A percentile compares a stretch with the other conserved stretches of the same genome.
Conservation (phyloP, 2,888 invertebrate species). For the Aleiodes leptofemur region DNA sequence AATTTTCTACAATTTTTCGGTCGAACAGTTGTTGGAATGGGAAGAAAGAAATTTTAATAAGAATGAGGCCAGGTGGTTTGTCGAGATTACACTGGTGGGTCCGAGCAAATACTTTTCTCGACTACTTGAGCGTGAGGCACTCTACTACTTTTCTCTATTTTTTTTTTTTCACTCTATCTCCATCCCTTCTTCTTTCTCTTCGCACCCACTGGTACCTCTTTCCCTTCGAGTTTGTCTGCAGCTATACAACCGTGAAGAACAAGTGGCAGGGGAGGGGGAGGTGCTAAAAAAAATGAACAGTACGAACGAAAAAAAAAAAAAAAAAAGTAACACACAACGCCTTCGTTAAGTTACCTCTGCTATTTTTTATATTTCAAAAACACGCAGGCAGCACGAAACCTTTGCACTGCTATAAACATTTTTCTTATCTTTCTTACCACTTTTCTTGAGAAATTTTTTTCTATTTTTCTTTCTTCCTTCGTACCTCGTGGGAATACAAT, state of each 20-base stretch:
- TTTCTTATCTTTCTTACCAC: slow-evolving; percentile 27
- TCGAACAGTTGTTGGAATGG: background rate
- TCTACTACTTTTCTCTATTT: slow-evolving; percentile 24
- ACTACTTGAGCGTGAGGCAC: slow-evolving; percentile 54
- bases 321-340: slow-evolving; percentile 6
- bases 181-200: slow-evolving; percentile 21
- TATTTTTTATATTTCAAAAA: slow-evolving; percentile 36
- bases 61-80: slow-evolving; percentile 37
- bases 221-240: slow-evolving; percentile 29
- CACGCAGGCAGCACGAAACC: slow-evolving; percentile 33
- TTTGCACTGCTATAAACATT: slow-evolving; percentile 36
- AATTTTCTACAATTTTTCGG: background rate
- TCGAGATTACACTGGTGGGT: slow-evolving; percentile 43
- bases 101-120: slow-evolving; percentile 57
- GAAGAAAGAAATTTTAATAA: slow-evolving; percentile 31
- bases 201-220: slow-evolving; percentile 11
- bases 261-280: slow-evolving; percentile 8
- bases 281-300: slow-evolving; percentile 5
- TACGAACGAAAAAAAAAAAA: background rate
- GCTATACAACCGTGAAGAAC: slow-evolving; percentile 36
- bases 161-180: background rate
- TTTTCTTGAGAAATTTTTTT: slow-evolving; percentile 30
- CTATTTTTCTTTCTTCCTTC: background rate
- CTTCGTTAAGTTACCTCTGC: slow-evolving; percentile 34
- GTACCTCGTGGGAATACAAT: slow-evolving; percentile 19